phyloP scores from a whole-genome alignment of 2,888 invertebrate species.

The Omphaloscelis lunosa region DNA sequence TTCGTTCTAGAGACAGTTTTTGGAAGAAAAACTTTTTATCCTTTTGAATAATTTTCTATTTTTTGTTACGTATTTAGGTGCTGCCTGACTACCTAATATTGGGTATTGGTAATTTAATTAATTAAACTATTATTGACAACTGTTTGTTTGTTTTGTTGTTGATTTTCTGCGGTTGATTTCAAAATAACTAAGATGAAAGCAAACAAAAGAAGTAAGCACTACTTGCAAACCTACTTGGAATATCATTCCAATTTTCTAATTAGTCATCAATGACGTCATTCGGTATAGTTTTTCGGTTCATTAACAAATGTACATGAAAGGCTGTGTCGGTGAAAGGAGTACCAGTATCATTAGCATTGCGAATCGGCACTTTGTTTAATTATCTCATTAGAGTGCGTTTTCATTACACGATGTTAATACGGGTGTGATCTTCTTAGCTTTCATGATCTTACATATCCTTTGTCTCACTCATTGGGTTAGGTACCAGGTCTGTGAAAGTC shows the following conservation, averaged over 20 bases:
- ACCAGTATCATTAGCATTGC: slow-evolving; percentile 68
- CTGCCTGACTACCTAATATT: background rate
- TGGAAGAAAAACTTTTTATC: background rate
- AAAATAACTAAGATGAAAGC: background rate
- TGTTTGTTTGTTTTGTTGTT: background rate
- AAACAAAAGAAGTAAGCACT: background rate
- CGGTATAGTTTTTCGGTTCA: slow-evolving; percentile 25
- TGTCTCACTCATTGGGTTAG: too few relatives aligned
- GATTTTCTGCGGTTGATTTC: too few relatives aligned
- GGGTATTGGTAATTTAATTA: background rate
- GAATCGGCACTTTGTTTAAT: slow-evolving; percentile 75
- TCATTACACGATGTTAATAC: slow-evolving; percentile 27
- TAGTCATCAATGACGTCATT: slow-evolving; percentile 42
- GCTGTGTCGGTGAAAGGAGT: slow-evolving; percentile 50
- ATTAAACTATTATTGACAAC: background rate
- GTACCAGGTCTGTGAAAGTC: too few relatives aligned
- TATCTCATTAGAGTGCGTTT: slow-evolving; percentile 67
- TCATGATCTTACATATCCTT: background rate
- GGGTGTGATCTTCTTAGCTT: slow-evolving; percentile 1
- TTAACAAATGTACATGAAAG: slow-evolving; percentile 27
- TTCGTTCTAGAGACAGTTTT: background rate
- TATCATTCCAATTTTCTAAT: slow-evolving; percentile 12
- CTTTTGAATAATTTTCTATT: background rate
- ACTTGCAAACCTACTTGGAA: background rate
- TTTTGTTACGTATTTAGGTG: background rate